phyloP scores from a whole-genome alignment of 2,888 invertebrate genomes.

The Drosophila kanekoi region DNA sequence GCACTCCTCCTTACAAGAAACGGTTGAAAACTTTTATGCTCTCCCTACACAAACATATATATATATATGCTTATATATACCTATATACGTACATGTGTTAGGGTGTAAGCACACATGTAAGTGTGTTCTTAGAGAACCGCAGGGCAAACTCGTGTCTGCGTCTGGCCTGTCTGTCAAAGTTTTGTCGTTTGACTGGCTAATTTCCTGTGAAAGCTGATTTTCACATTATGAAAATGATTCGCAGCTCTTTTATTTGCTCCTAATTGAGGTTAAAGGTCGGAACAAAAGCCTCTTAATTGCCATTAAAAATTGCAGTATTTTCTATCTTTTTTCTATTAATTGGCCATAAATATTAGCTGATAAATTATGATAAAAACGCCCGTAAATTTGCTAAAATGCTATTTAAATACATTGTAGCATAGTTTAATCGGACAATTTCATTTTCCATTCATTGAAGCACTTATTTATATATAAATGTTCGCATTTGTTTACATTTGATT shows the following conservation, averaged over 20 bases:
- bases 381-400: not conserved
- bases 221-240: constrained; percentile 58
- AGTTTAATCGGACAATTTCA: not conserved
- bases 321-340: constrained; percentile 34
- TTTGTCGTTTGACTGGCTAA: constrained; percentile 74
- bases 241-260: constrained; percentile 2
- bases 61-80: constrained; percentile 13
- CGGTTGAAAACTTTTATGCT: constrained; percentile 64
- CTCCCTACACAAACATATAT: constrained; percentile 19
- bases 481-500: no score
- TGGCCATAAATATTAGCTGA: constrained; percentile 1
- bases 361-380: not conserved
- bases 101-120: constrained; percentile 9
- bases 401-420: not conserved
- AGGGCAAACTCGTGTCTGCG: constrained; percentile 60
- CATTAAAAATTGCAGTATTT: constrained; percentile 19
- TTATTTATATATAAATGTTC: no score
- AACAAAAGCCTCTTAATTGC: constrained; percentile 46
- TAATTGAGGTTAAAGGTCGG: constrained; percentile 18
- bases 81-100: constrained; percentile 16
- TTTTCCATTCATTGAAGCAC: no score
- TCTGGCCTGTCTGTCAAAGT: constrained; percentile 66
- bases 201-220: constrained; percentile 77
- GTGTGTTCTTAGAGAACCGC: constrained; percentile 49
- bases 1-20: constrained; percentile 22